Evolutionary conservation across 2,113 vertebrate genomes (phyloP).

Genomic region (Oryzias melastigma): DNA sequence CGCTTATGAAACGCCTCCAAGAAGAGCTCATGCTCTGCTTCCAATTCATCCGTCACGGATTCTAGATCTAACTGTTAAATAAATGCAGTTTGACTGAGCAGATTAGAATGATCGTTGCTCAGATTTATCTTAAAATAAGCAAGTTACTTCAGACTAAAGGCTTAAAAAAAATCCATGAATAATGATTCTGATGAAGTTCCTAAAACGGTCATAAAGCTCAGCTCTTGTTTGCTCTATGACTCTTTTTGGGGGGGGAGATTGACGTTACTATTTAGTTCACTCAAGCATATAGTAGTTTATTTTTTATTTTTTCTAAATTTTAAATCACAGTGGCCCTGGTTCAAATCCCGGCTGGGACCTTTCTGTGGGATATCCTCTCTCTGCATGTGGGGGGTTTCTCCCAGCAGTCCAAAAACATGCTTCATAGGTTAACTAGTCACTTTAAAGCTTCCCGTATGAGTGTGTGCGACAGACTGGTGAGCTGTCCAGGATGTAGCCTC

Average conservation of each 20-base stretch:
- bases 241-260: slow-evolving; percentile 1
- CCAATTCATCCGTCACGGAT: background rate
- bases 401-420: too few species aligned
- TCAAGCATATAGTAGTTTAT: background rate
- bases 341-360: too few species aligned
- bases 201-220: slow-evolving; percentile 6
- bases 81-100: background rate
- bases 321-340: background rate
- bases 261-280: background rate
- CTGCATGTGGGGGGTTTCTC: too few species aligned
- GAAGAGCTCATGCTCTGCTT: slow-evolving; percentile 2
- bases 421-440: too few species aligned
- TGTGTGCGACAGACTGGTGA: too few species aligned
- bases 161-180: slow-evolving; percentile 18
- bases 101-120: background rate
- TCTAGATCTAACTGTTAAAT: background rate
- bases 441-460: too few species aligned
- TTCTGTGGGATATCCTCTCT: too few species aligned
- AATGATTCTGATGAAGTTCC: slow-evolving; percentile 8
- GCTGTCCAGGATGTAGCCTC: too few species aligned
- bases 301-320: background rate
- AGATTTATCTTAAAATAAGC: background rate
- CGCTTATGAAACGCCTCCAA: slow-evolving; percentile 28
- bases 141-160: slow-evolving; percentile 13
- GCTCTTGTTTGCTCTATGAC: slow-evolving; percentile 9